Percentiles rank a stretch among this genome's conserved stretches.
Conservation (phyloP, 2,113 vertebrate genomes). For the Chinchilla lanigera region DNA sequence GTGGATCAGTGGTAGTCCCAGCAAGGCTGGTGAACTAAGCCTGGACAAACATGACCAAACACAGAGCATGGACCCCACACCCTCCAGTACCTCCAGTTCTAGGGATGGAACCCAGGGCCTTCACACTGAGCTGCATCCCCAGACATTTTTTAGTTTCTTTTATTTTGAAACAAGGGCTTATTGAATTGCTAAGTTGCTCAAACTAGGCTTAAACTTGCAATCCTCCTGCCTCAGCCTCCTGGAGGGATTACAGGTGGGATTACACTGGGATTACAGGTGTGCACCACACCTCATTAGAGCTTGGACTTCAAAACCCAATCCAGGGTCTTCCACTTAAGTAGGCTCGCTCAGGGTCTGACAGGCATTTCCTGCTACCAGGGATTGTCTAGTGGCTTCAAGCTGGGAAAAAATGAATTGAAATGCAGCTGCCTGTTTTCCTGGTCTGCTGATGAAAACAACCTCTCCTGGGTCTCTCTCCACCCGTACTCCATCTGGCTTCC, state of each 20-base stretch:
- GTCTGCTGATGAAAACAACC: not conserved
- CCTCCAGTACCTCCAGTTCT: not conserved
- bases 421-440: not conserved
- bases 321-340: not conserved
- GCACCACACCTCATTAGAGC: not conserved
- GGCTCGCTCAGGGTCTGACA: rapidly evolving
- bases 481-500: not conserved
- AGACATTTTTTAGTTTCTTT: not conserved
- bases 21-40: not conserved
- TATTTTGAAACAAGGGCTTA: not conserved
- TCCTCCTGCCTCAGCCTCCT: not conserved
- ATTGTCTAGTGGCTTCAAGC: not conserved
- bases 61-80: not conserved
- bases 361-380: not conserved
- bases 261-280: not conserved
- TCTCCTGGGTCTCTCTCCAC: not conserved
- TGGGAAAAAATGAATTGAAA: not conserved
- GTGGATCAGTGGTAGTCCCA: not conserved
- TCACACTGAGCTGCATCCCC: not conserved
- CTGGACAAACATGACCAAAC: not conserved
- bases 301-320: not conserved
- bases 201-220: not conserved
- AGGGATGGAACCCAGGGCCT: not conserved
- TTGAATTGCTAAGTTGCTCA: not conserved
- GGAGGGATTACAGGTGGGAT: not conserved